These are phyloP conservation scores for Orthosia gothica DNA, from an alignment of 2,888 invertebrate genomes.

Conservation along the genomic window DNA sequence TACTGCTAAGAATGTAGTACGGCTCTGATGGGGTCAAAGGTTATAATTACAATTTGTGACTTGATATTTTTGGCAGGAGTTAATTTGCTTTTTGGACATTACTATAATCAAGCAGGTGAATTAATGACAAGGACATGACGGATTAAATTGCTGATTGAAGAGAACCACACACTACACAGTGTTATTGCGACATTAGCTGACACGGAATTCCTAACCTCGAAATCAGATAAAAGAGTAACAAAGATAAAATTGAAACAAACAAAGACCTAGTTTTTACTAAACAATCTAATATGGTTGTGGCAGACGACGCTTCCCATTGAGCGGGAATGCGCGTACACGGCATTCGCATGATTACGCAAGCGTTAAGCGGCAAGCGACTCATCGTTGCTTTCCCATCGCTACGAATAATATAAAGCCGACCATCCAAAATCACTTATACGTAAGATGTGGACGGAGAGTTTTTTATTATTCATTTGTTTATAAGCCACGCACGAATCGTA, in stretches of 20 bases:
- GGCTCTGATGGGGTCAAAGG: conserved; percentile 35
- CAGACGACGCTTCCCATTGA: conserved; percentile 58
- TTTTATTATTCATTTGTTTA: background rate
- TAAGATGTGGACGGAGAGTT: background rate
- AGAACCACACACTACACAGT: background rate
- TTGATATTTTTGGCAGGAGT: conserved; percentile 11
- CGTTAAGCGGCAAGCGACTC: conserved; percentile 57
- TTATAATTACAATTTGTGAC: conserved; percentile 42
- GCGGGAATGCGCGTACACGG: conserved; percentile 42
- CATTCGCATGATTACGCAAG: conserved; percentile 67
- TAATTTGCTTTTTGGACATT: conserved; percentile 29
- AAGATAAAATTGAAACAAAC: conserved; percentile 36
- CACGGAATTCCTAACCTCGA: conserved; percentile 20
- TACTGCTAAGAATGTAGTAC: conserved; percentile 23
- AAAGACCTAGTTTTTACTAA: conserved; percentile 46
- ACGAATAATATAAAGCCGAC: conserved; percentile 41
- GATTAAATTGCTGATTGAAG: background rate
- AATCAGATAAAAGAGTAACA: conserved; percentile 14
- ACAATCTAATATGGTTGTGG: conserved; percentile 38
- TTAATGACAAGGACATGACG: conserved; percentile 12
- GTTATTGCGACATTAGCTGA: background rate
- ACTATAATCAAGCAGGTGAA: background rate
- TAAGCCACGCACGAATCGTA: background rate
- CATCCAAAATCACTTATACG: background rate
- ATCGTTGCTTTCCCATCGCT: conserved; percentile 69